Evolutionary conservation across 2,888 invertebrate species (phyloP).

Genomic region (Coleophora deauratella): DNA sequence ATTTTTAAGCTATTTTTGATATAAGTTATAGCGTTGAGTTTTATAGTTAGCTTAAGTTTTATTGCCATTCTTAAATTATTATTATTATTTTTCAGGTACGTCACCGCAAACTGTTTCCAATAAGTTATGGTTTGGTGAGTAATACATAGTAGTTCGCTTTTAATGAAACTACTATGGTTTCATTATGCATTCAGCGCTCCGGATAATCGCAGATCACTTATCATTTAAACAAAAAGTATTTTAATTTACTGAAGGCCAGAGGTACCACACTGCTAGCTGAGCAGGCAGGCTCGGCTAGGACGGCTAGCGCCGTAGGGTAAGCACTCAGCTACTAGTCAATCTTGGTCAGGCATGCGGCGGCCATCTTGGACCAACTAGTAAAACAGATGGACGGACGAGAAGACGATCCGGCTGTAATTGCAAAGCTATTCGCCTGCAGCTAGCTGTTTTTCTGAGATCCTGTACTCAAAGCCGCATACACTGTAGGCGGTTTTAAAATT

Average conservation of each 20-base stretch:
- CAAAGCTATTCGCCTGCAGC: constrained; percentile 55
- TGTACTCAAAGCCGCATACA: constrained; percentile 3
- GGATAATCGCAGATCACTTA: constrained; percentile 50
- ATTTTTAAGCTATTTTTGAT: constrained; percentile 1
- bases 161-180: no score
- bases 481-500: neutral
- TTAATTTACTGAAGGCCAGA: constrained; percentile 55
- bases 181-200: constrained; percentile 34
- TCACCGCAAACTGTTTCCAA: constrained; percentile 1
- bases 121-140: constrained; percentile 28
- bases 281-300: constrained; percentile 54
- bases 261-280: constrained; percentile 48
- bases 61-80: no score
- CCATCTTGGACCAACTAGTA: constrained; percentile 49
- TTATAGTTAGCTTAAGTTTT: no score
- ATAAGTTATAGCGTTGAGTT: neutral
- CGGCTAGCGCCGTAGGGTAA: constrained; percentile 55
- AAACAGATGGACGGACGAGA: constrained; percentile 52
- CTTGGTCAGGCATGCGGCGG: constrained; percentile 63
- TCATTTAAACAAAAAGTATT: constrained; percentile 64
- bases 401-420: constrained; percentile 61
- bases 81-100: constrained; percentile 13
- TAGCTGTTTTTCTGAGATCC: constrained; percentile 51
- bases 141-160: constrained; percentile 26
- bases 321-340: constrained; percentile 68